These are phyloP conservation scores for Python bivittatus DNA, from an alignment of 2,113 vertebrate species.

Conservation along the genomic window DNA sequence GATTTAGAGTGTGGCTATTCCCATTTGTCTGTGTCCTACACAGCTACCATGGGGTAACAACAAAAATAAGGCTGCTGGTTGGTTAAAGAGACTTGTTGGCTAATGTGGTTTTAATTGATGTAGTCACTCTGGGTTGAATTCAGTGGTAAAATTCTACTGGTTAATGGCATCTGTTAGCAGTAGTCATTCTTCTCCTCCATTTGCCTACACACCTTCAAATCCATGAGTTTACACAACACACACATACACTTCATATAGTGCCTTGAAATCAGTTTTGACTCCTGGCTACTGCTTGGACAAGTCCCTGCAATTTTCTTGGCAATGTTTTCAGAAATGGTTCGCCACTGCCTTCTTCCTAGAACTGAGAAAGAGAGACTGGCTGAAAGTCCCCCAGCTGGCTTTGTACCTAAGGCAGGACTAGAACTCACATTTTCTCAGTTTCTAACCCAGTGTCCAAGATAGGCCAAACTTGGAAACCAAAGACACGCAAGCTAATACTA, in stretches of 20 bases:
- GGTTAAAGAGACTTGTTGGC: neutral
- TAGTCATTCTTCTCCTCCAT: neutral
- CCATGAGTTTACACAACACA: neutral
- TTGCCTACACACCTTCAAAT: neutral
- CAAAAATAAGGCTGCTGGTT: neutral
- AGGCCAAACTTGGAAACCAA: no score
- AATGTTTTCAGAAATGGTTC: no score
- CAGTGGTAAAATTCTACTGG: neutral
- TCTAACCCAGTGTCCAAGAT: no score
- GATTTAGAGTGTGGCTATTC: neutral
- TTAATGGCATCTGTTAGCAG: neutral
- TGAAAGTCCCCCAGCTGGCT: no score
- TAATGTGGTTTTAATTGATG: neutral
- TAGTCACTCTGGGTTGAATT: neutral
- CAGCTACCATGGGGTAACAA: neutral
- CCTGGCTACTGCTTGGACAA: no score
- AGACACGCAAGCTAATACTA: no score
- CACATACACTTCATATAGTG: neutral
- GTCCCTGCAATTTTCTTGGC: no score
- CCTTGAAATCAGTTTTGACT: neutral
- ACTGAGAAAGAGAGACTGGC: no score
- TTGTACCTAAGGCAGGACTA: no score
- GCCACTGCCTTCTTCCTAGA: no score
- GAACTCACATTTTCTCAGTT: no score
- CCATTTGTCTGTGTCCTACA: neutral